Base-by-base conservation (phyloP, 2,113 vertebrate genomes). In the Aptenodytes patagonicus region DNA sequence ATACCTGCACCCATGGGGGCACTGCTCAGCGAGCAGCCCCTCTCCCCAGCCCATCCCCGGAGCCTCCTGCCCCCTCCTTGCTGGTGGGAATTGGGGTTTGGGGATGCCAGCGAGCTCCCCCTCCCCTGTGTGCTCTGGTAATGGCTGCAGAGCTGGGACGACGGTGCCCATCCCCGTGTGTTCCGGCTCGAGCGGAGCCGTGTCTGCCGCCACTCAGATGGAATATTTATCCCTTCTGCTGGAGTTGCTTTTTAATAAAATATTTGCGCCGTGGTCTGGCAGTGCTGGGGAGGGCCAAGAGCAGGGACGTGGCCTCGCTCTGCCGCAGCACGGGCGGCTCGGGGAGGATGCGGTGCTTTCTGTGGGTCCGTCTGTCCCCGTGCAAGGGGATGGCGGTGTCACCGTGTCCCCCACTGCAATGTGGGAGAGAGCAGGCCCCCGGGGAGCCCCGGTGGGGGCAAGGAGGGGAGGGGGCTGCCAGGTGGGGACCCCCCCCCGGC, bases 151-250 rank as follows among this genome's bases (percentile, higher is more conserved):
- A 76, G 58, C 79, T 54, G 47, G 26, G 40, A 52, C 2, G 13
- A 36, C 3, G 4, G 31, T 52, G 68, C 66, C 71, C 26, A 17
- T 49, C 54, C 28, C 34, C 1, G 1, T 22, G 64, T 28, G 81
- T 62, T 85, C 71, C 0, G 0, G 22, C 61, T 75, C 8, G 2
- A n/a, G 73, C 1, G 1, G 71, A 78, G 66, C 83, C 6, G 0
- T 72, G 71, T 81, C 81, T 87, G 77, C 71, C 9, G 3, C 57
- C 2, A 2, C 84, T 87, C 44, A 55, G 64, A 64, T 0, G 0
- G 80, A 92, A 83, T 91, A 81, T 96, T 96, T 96, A 81, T 96
- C 83, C 72, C 60, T 95, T 70, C 83, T 94, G 24, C 83, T 52
- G 68, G 94, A 92, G 71, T 80, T 94, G 92, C 87, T 79, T 93